Base-by-base conservation (phyloP, 1,140 invertebrate species). In the Drosophila sp. region DNA sequence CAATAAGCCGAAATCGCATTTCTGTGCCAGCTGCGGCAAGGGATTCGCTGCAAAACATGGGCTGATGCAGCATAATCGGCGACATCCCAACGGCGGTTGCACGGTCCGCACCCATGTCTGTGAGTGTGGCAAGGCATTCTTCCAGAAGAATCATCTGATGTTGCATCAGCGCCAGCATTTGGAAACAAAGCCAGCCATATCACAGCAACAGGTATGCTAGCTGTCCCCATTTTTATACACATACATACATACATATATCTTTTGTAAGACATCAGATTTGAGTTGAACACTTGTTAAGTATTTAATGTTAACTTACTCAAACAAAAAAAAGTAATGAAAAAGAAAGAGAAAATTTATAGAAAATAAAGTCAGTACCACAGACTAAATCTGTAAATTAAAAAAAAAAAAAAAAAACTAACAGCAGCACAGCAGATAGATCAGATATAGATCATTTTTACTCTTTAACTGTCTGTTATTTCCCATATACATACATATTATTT, bases 61-160 rank as follows among this genome's bases (percentile, higher is more conserved):
- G 1, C 86, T 97, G 11, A 94, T 96, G 62, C 96, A 96, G 72
- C 96, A 97, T 91, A 95, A 95, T 81, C 93, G 93, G 44, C 93
- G 96, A 61, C 95, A 96, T 85, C 95, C 95, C 6, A 95, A 96
- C 68, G 96, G 96, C n/a, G 95, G 95, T 64, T 96, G 96, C 86
- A 96, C 96, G 50, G 93, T 96, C 69, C 94, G 96, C 91, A 97
- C 95, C 70, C 97, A 95, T 90, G 95, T 96, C 7, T 97, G 96
- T 83, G 96, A 96, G 76, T 97, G 97, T 89, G 96, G 96, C 50
- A 97, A 97, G 91, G 96, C 96, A 17, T 97, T 97, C 94, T 96
- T 96, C 93, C 96, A 97, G 91, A 96, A 96, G 92, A 96, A 96
- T 92, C 96, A 96, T 84, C 91, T 97, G 62, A 94, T 96, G 89